Evolutionary conservation across 2,113 vertebrate genomes (phyloP), one percentile per base, ranked within the genome.

Genomic region (Lepus europaeus): DNA sequence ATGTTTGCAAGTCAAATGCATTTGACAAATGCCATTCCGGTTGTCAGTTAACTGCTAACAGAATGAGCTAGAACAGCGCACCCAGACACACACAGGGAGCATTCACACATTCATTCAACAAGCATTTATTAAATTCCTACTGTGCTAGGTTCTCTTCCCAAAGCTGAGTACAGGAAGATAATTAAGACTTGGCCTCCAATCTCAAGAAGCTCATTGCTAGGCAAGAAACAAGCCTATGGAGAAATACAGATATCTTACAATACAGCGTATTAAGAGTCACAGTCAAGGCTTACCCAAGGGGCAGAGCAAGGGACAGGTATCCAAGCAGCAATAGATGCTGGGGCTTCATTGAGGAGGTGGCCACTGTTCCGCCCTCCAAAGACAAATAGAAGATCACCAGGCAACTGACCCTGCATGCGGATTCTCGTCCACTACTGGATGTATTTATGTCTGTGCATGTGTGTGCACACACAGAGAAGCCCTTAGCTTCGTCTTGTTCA

Each of bases 381-480:
- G 56, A 66, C 16, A 17, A 72, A 16, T 10, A 39, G 36, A 74
- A 83, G 27, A 31, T 80, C 78, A 64, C 31, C 83, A 72, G 36
- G 31, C 29, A 45, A 63, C 33, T 29, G 29, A 74, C 29, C 25
- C 56, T 20, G 29, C 29, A 17, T 2, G 79, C 70, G 53, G 56
- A 66, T 27, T 66, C 36, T 31, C 23, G 27, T 79, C 80, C 80
- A 45, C 33, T 33, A 29, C 36, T 9, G 11, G 53, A 23, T 29
- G 2, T 31, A 16, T 56, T 91, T 66, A 59, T 33, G 93, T 82
- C 69, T 49, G 20, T 2, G 0, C 14, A 29, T 9, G 11, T 33
- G 10, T 4, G 1, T 20, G 3, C 1, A 19, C 22, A 8, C 5
- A 66, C 25, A 59, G 16, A 29, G 13, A 68, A 0, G 7, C 6